A percentile compares a stretch with the other conserved stretches of the same genome.
phyloP scores from a whole-genome alignment of 2,113 vertebrate genomes.

The Telmatochromis sp. region DNA sequence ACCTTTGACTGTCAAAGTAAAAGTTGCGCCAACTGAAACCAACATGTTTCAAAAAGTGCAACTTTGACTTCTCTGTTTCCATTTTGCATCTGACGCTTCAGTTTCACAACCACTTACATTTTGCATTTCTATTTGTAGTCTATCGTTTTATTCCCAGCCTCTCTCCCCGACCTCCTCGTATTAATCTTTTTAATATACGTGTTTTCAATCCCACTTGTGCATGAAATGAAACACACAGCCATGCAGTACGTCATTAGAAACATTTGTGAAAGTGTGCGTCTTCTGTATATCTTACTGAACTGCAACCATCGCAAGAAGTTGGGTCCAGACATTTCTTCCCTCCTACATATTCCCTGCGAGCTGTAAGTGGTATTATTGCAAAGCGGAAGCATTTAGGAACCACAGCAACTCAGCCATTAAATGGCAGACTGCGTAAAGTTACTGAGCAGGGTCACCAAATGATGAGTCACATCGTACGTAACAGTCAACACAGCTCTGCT shows the following conservation, averaged over 20 bases:
- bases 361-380: background rate
- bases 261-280: background rate
- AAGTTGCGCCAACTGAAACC: background rate
- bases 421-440: background rate
- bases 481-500: background rate
- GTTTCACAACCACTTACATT: background rate
- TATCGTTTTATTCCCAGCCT: background rate
- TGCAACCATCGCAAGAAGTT: background rate
- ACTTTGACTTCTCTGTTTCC: background rate
- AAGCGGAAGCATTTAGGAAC: background rate
- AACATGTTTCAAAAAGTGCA: background rate
- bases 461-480: background rate
- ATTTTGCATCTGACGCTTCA: accelerated
- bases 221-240: background rate
- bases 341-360: background rate
- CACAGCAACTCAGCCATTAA: background rate
- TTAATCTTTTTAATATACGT: accelerated
- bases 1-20: background rate
- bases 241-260: accelerated
- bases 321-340: background rate
- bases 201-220: background rate
- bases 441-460: background rate
- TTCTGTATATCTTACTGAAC: background rate
- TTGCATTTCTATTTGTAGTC: background rate
- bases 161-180: accelerated